Evolutionary conservation across 2,113 vertebrate genomes (phyloP), one percentile per base, ranked within the genome.

Genomic region (Silurus meridionalis): DNA sequence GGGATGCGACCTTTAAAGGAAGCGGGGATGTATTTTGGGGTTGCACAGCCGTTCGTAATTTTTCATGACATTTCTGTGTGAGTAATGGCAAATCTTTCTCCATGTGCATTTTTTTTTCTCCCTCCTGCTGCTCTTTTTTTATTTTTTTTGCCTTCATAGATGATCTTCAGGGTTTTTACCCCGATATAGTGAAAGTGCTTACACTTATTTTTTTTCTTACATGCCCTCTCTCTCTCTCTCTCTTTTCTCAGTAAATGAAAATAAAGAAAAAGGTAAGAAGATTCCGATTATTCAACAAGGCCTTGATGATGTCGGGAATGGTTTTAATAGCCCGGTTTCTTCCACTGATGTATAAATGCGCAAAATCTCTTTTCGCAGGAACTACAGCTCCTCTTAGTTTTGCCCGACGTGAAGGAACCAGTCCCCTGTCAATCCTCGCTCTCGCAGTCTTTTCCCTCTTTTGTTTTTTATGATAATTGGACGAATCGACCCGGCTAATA

Each of bases 1-100:
- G 53, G 71, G 91, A 91, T 90, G 89, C 89, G 92, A 94, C 94
- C 94, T 95, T 95, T 94, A 94, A 86, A 87, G 91, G 90, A 93
- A 95, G 94, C 94, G 91, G 90, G 92, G 91, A 93, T 94, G 94
- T 93, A 94, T 95, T 91, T 94, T 94, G 90, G 92, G 93, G 92
- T 92, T 92, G 92, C 88, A 86, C 92, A 94, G 92, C 92, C 92
- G 91, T 90, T 89, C 82, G 90, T 93, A 90, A 93, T 95, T 95
- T 94, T 93, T 95, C 93, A 94, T 88, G 92, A 87, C 84, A 72
- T 94, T 92, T 89, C 92, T 91, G 89, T 89, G 90, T 93, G 94
- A 94, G 92, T 94, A 94, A 95, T 94, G 93, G 91, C 93, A 92
- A 94, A 94, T 93, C 88, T 90, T 91, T 90, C 91, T 90, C 89